Evolutionary conservation across 1,140 invertebrate genomes (phyloP).

Genomic region (Sipha flava): DNA sequence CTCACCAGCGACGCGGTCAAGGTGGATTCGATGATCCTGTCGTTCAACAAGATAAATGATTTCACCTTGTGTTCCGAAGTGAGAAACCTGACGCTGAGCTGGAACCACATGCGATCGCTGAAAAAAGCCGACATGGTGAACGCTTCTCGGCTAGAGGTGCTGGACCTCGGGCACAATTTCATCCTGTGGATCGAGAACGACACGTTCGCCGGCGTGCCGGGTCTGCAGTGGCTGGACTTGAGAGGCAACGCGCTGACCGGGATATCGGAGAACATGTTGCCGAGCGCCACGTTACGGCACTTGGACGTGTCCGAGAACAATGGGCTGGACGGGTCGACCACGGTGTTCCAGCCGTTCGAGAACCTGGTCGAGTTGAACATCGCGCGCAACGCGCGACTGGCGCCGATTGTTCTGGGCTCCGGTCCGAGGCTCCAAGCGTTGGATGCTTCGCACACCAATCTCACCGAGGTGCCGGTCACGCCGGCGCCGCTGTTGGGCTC

Average conservation of each 20-base stretch:
- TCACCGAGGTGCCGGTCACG: slow-evolving; percentile 69
- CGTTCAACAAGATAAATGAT: background rate
- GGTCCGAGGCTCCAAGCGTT: slow-evolving; percentile 60
- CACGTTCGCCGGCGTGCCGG: background rate
- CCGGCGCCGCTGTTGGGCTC: slow-evolving; percentile 75
- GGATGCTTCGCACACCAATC: slow-evolving; percentile 69
- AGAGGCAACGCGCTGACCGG: background rate
- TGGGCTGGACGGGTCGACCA: background rate
- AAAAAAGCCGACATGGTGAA: background rate
- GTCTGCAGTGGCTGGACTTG: background rate
- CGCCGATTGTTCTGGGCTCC: slow-evolving; percentile 39
- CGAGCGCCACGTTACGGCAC: background rate
- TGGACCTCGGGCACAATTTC: background rate
- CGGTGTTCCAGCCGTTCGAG: background rate
- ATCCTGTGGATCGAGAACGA: slow-evolving; percentile 11
- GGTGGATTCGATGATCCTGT: background rate
- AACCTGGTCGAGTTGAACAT: background rate
- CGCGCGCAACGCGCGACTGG: background rate
- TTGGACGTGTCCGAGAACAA: background rate
- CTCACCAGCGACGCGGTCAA: background rate
- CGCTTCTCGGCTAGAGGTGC: background rate
- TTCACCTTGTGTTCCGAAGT: background rate
- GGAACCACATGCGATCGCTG: background rate
- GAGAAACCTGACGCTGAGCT: background rate
- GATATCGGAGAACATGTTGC: background rate